Evolutionary conservation across 2,888 invertebrate genomes (phyloP), one percentile per base, ranked within the genome.

Genomic region (Dendrolimus pini): DNA sequence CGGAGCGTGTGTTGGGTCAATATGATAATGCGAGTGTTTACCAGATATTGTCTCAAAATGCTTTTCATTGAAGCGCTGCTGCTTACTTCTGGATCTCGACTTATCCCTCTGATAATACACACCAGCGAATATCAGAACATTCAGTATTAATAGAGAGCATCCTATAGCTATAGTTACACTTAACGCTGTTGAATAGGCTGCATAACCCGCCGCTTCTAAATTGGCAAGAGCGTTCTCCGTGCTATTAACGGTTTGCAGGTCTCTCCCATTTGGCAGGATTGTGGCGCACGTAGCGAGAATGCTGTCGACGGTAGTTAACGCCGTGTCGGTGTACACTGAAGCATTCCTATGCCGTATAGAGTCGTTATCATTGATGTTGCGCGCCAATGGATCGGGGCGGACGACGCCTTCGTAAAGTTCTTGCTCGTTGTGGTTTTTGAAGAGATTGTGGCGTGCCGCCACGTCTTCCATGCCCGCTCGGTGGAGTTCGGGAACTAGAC

Each of bases 401-500:
- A 97, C 96, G 54, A 95, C 93, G 55, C 97, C 97, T 78, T 98
- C 98, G 87, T 98, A 98, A 41, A 97, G 90, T 63, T 95, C 95
- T 67, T 95, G 94, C 80, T 97, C 97, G 78, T 96, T 95, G 85
- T 97, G 96, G 86, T 97, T 95, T 66, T 95, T 93, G 85, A 98
- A 96, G 65, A 97, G 93, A 85, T 98, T 98, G 88, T 97, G 97
- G 55, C 95, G 92, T 1, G 95, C 94, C 54, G 96, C 95, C 9
- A 96, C 96, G 81, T 96, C 96, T 74, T 96, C 96, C 96, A 96
- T 96, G 6, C 96, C 96, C 0, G 96, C 95, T 58, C 96, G 92
- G 78, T 97, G 96, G 0, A 97, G 92, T 80, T 98, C 98, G 0
- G 98, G 98, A 55, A 99, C 96, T 8, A 98, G 93, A 7, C 98